phyloP scores from a whole-genome alignment of 2,797 vertebrate species.

The Steatocranus sp. region DNA sequence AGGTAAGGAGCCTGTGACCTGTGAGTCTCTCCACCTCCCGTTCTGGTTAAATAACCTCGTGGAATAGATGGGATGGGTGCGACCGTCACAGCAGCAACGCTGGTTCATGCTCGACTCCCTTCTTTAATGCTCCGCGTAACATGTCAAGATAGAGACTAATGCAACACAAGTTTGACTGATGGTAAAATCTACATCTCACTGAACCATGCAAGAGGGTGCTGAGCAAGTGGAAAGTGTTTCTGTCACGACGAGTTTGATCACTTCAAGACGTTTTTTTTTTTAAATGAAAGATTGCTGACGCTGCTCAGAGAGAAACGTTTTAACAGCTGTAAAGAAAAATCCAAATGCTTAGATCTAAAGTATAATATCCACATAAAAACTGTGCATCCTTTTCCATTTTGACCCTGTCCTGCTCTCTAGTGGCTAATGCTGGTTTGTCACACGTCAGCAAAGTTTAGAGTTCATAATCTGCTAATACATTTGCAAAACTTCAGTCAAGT shows the following conservation, averaged over 20 bases:
- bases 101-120: not conserved
- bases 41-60: not conserved
- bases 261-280: not conserved
- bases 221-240: not conserved
- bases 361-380: not conserved
- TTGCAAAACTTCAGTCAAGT: not conserved
- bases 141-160: not conserved
- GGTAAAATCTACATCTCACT: constrained; percentile 2
- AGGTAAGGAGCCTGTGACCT: constrained; percentile 51
- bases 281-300: not conserved
- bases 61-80: not conserved
- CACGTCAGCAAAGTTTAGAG: not conserved
- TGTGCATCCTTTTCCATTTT: not conserved
- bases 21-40: not conserved
- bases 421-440: not conserved
- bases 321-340: not conserved
- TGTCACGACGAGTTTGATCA: constrained; percentile 25
- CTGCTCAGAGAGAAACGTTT: not conserved
- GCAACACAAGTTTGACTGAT: constrained; percentile 1
- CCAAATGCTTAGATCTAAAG: not conserved
- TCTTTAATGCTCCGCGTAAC: not conserved
- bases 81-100: not conserved
- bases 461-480: not conserved
- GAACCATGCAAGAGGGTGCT: not conserved
- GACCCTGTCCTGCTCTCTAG: not conserved